A percentile compares a stretch with the other conserved stretches of the same genome.
Evolutionary conservation across 2,888 invertebrate species (phyloP).

Genomic region (Drosophila greeni): DNA sequence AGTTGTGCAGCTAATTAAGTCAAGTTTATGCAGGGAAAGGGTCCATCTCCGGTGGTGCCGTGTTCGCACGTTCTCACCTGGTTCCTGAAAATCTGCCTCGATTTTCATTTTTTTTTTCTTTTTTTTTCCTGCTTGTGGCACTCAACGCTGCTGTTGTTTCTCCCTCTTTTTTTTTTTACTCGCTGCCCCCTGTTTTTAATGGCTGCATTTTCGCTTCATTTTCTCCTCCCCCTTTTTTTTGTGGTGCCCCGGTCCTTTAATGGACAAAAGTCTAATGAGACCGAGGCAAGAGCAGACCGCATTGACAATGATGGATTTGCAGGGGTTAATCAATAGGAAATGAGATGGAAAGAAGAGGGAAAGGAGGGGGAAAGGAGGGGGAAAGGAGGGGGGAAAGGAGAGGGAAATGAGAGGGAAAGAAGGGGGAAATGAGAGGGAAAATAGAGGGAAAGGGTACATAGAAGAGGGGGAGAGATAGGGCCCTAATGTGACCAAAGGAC

Average conservation of each 20-base stretch:
- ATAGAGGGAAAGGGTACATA: neutral
- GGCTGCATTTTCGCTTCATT: slow-evolving; percentile 6
- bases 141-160: slow-evolving; percentile 16
- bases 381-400: neutral
- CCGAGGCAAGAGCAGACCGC: slow-evolving; percentile 35
- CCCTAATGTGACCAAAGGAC: slow-evolving; percentile 17
- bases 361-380: slow-evolving; percentile 62
- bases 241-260: neutral
- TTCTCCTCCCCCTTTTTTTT: neutral
- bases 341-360: slow-evolving; percentile 38
- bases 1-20: slow-evolving; percentile 71
- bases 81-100: slow-evolving; percentile 4
- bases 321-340: slow-evolving; percentile 70
- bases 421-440: slow-evolving; percentile 38
- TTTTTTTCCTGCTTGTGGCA: slow-evolving; percentile 10
- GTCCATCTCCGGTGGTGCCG: slow-evolving; percentile 10
- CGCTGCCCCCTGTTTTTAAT: slow-evolving; percentile 20
- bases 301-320: slow-evolving; percentile 74
- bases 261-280: slow-evolving; percentile 32
- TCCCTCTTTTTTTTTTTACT: slow-evolving; percentile 40
- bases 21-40: slow-evolving; percentile 66
- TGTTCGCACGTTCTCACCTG: slow-evolving; percentile 68
- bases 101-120: neutral
- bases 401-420: slow-evolving; percentile 57
- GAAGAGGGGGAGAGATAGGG: neutral